These are phyloP conservation scores for Callimorpha dominula DNA, from an alignment of 2,888 invertebrate species.

Conservation along the genomic window DNA sequence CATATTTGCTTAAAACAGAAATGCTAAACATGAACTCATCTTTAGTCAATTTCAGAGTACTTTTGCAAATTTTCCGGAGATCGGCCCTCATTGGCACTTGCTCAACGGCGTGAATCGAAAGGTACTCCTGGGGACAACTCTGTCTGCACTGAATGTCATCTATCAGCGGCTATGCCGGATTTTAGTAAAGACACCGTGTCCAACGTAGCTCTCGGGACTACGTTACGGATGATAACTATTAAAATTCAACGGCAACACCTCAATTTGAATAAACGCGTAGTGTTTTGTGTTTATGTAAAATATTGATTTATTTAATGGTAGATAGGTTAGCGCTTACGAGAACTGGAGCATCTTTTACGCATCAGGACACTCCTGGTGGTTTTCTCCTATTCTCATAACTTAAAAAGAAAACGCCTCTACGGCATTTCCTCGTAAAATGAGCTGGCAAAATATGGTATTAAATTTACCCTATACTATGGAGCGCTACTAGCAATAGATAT, in stretches of 20 bases:
- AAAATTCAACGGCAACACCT: slow-evolving; percentile 52
- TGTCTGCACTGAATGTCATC: slow-evolving; percentile 81
- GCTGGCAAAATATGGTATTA: too few species aligned
- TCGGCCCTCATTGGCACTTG: slow-evolving; percentile 79
- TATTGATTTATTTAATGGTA: slow-evolving; percentile 3
- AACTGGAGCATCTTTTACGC: too few species aligned
- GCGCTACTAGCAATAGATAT: too few species aligned
- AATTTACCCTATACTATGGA: too few species aligned
- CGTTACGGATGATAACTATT: slow-evolving; percentile 63
- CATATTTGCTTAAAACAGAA: neutral
- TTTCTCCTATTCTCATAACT: too few species aligned
- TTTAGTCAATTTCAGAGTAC: slow-evolving; percentile 38
- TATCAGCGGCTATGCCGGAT: slow-evolving; percentile 75
- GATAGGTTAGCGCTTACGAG: too few species aligned
- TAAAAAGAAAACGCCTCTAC: too few species aligned
- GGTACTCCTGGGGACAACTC: slow-evolving; percentile 80
- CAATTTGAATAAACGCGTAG: slow-evolving; percentile 32
- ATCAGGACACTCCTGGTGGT: too few species aligned
- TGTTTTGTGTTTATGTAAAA: slow-evolving; percentile 13
- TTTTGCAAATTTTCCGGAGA: slow-evolving; percentile 69
- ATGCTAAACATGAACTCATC: slow-evolving; percentile 20
- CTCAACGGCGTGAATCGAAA: slow-evolving; percentile 79
- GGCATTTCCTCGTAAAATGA: too few species aligned
- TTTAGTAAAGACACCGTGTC: slow-evolving; percentile 71
- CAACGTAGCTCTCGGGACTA: slow-evolving; percentile 71